Conservation (phyloP, 2,797 vertebrate genomes). For the Pangasius djambal region DNA sequence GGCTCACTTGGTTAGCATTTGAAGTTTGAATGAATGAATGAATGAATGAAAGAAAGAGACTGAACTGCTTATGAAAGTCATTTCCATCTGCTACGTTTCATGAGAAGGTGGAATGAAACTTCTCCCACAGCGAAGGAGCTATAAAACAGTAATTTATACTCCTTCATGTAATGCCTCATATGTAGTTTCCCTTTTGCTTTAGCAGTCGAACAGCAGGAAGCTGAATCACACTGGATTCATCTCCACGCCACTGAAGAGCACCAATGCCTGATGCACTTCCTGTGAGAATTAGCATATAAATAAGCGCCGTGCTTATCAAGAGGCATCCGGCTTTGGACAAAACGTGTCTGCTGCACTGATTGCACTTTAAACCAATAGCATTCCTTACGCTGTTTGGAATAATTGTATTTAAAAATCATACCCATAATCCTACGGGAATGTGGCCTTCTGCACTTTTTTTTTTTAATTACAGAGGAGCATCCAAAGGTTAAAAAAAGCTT, state of each 20-base stretch:
- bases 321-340: slow-evolving; percentile 1
- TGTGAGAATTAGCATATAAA: slow-evolving; percentile 25
- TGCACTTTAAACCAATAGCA: not conserved
- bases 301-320: not conserved
- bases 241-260: not conserved
- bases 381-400: not conserved
- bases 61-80: not conserved
- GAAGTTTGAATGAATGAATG: not conserved
- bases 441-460: not conserved
- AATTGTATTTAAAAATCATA: not conserved
- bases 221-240: slow-evolving; percentile 22
- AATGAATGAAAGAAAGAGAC: not conserved
- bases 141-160: slow-evolving; percentile 13
- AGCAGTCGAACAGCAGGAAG: not conserved
- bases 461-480: not conserved
- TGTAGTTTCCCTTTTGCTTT: not conserved
- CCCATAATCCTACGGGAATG: not conserved
- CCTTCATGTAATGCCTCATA: not conserved
- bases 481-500: not conserved
- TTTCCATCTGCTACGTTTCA: not conserved
- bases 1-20: not conserved
- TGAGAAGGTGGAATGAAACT: not conserved
- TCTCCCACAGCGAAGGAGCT: not conserved
- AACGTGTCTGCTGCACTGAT: not conserved
- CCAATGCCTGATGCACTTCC: slow-evolving; percentile 4